These are phyloP conservation scores for Ophion ventricosus DNA, from an alignment of 2,888 invertebrate genomes.

Conservation along the genomic window DNA sequence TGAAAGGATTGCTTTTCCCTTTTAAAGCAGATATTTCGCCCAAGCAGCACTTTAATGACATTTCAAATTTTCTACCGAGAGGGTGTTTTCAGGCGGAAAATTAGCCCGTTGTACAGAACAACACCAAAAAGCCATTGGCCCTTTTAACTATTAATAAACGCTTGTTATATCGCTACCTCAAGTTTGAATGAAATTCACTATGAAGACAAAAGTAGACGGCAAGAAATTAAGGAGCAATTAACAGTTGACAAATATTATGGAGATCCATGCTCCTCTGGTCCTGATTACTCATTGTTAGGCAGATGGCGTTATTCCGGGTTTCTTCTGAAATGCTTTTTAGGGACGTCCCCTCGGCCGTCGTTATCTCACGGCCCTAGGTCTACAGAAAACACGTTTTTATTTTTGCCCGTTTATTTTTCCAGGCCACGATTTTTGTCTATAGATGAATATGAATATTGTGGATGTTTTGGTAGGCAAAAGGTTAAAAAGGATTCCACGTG, in stretches of 20 bases:
- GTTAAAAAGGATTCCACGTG: background rate
- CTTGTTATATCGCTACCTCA: background rate
- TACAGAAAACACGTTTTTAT: background rate
- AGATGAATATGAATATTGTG: background rate
- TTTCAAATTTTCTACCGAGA: background rate
- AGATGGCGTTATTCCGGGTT: no score
- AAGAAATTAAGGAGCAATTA: background rate
- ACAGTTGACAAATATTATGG: background rate
- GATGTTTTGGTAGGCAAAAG: background rate
- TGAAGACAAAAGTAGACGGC: background rate
- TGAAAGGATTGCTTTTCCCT: constrained; percentile 13
- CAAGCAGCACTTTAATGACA: background rate
- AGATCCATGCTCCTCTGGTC: background rate
- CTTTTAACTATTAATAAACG: background rate
- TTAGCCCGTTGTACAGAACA: background rate
- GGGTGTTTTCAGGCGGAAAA: constrained; percentile 21
- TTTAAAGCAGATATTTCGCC: background rate
- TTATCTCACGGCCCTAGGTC: no score
- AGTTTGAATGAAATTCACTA: background rate
- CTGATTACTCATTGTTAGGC: background rate
- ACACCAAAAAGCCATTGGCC: constrained; percentile 2
- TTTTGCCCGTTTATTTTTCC: background rate
- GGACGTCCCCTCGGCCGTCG: no score
- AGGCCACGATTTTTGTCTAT: background rate
- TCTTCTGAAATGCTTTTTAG: background rate